Evolutionary conservation across 2,113 vertebrate genomes (phyloP), one percentile per base, ranked within the genome.

Genomic region (Ochotona princeps): DNA sequence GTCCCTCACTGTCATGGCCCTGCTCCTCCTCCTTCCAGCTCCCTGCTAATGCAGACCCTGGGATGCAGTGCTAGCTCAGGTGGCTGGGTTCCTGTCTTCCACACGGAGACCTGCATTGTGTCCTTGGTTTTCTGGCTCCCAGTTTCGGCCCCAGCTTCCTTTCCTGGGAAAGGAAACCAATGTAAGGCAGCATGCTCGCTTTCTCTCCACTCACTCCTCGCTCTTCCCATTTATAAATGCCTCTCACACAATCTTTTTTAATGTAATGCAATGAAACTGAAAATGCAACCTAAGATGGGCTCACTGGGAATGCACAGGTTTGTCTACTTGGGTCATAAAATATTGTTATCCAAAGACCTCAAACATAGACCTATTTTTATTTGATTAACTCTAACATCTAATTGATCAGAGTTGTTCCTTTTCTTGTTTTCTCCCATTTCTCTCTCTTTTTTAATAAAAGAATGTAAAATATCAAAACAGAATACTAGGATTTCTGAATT

Each of bases 401-500:
- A 25, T 28, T 66, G 47, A 85, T 78, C 3, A 66, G 23, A 81
- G 81, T 66, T 73, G 14, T 61, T 82, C 35, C 32, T 79, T 90
- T 89, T n/a, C 32, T 54, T 72, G 25, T 89, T 51, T 75, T 79
- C 60, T 80, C 5, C 11, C n/a, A n/a, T n/a, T n/a, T 82, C 30
- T 74, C 60, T 73, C 63, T 4, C 47, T 72, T 63, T 70, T 15
- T 91, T 65, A 54, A 73, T 32, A 63, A 76, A 67, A 74, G 13
- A 72, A 32, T 69, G 30, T 85, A 35, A 86, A 83, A 93, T 61
- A 32, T 32, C 38, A 86, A 88, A 54, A 66, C 18, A 87, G 38
- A 87, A 80, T 17, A 23, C 20, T 90, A 83, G 38, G 14, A 74
- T 35, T 87, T 17, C 47, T 74, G 12, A 63, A 38, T 92, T 87